These are phyloP conservation scores for Anodontia alba DNA, from an alignment of 2,888 invertebrate genomes.

Conservation along the genomic window DNA sequence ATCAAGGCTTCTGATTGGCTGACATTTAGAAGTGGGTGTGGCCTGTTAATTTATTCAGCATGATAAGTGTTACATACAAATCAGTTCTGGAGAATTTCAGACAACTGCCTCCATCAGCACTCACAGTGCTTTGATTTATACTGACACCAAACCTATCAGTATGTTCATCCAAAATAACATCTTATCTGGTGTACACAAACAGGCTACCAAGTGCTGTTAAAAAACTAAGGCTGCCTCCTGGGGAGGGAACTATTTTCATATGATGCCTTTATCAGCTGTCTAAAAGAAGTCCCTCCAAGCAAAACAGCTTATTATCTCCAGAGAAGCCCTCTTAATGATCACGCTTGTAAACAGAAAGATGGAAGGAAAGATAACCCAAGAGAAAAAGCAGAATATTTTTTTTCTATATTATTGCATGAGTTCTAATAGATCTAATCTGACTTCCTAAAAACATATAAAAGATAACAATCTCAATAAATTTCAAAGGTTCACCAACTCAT, in stretches of 20 bases:
- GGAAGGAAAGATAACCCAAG: background rate
- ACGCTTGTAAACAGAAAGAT: constrained; percentile 7
- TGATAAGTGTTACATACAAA: too few relatives aligned
- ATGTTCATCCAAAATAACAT: too few relatives aligned
- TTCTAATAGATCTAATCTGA: constrained; percentile 1
- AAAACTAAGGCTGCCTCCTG: background rate
- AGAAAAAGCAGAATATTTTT: background rate
- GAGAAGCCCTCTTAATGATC: background rate
- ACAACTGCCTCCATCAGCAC: too few relatives aligned
- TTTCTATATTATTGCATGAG: constrained; percentile 5
- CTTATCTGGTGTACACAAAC: too few relatives aligned
- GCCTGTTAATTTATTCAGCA: too few relatives aligned
- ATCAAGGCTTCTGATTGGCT: too few relatives aligned
- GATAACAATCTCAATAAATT: background rate
- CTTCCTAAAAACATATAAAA: background rate
- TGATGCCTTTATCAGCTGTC: too few relatives aligned
- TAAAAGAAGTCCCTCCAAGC: background rate
- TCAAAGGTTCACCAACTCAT: constrained; percentile 11
- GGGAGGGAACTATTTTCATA: background rate
- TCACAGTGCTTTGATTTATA: too few relatives aligned
- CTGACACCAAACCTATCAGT: too few relatives aligned
- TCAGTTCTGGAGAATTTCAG: too few relatives aligned
- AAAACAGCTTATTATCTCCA: constrained; percentile 13
- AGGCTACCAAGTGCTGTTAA: background rate
- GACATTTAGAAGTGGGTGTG: too few relatives aligned